Percentiles rank a stretch among this genome's conserved stretches.
Evolutionary conservation across 1,140 invertebrate genomes (phyloP).

Genomic region (Onthophagus taurus): DNA sequence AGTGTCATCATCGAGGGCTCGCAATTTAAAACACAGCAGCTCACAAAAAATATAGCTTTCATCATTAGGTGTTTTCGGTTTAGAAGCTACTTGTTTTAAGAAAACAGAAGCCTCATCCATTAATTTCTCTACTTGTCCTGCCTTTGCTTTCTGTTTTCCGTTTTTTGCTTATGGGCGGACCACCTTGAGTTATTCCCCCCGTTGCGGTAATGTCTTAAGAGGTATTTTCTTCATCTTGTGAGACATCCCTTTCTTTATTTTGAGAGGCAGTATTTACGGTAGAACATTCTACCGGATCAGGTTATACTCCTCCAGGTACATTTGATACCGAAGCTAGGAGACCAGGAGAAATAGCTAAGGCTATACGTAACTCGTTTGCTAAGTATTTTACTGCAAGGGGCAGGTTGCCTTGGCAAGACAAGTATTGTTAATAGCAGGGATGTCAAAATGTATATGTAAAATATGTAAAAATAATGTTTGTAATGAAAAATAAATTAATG

Average conservation of each 20-base stretch:
- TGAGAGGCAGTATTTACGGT: background rate
- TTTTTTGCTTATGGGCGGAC: too few relatives aligned
- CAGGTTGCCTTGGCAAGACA: too few relatives aligned
- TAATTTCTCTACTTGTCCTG: background rate
- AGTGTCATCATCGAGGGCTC: background rate
- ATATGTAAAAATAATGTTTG: background rate
- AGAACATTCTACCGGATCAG: background rate
- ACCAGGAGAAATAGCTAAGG: background rate
- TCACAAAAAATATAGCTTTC: too few relatives aligned
- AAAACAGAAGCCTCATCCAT: background rate
- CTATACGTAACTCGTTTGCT: background rate
- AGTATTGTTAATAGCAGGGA: too few relatives aligned
- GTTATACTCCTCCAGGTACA: background rate
- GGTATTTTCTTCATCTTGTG: too few relatives aligned
- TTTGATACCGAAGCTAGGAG: background rate
- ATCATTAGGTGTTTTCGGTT: too few relatives aligned
- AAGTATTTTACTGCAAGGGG: too few relatives aligned
- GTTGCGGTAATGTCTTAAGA: too few relatives aligned
- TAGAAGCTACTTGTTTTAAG: too few relatives aligned
- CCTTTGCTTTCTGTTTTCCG: background rate
- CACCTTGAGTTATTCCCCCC: too few relatives aligned
- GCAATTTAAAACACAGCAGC: too few relatives aligned
- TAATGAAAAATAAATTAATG: too few relatives aligned
- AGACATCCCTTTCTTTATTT: background rate
- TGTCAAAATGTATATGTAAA: background rate